Evolutionary conservation across 2,888 invertebrate genomes (phyloP), one percentile per base, ranked within the genome.

Genomic region (Biston betularia): DNA sequence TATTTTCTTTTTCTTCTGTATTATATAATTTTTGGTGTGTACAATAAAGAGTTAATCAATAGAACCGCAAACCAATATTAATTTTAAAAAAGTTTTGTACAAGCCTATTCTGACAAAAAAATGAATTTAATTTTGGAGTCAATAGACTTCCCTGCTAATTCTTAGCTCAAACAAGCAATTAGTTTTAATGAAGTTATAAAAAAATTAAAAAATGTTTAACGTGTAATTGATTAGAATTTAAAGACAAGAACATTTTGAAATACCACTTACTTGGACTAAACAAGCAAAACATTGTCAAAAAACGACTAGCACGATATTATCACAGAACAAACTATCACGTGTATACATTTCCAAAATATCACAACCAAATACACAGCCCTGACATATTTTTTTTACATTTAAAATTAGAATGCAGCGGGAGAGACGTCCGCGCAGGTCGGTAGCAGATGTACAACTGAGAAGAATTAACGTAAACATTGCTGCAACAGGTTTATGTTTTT

Each of bases 271-370:
- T 75, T 50, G 74, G 64, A 58, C 71, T 71, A 55, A 78, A 76
- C 44, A 78, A 67, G 66, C 78, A 78, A 65, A 78, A 78, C 78
- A 78, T 78, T 59, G 67, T 74, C 64, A 70, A 55, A 65, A 61
- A 63, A n/a, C 3, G 38, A 9, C 15, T 55, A 63, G 35, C 57
- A 67, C 53, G 55, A 65, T 40, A 53, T 40, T 74, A 75, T 73
- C 76, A 75, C 73, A 71, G 68, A 48, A 35, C 42, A 15, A 61
- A 35, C 48, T 15, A 60, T 49, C 49, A 50, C 46, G 63, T n/a
- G n/a, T 67, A 70, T 56, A 62, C 58, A 50, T 63, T 33, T 62
- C 42, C 34, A 65, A 64, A 63, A 58, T 57, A 46, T 54, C 62
- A 60, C 53, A 70, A 73, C 70, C 68, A 48, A 50, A 45, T 40